Evolutionary conservation across 1,140 invertebrate genomes (phyloP), one percentile per base, ranked within the genome.

Genomic region (Stratiolaelaps scimitus): DNA sequence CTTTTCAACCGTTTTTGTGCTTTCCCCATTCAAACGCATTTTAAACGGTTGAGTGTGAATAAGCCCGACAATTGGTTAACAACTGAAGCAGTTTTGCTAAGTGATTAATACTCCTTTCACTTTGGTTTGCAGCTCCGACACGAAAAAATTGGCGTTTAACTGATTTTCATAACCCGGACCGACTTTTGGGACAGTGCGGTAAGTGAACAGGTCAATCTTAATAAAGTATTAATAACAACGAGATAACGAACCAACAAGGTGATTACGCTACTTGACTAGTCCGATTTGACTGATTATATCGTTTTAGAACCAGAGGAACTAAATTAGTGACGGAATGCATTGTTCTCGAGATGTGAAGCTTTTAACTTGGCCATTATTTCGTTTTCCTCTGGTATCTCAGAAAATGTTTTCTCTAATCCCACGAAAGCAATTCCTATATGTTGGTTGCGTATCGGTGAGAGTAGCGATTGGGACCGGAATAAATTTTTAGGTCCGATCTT

Each of bases 151-250:
- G 53, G 53, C 26, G 17, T 34, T n/a, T 10, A 60, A 60, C 53
- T 15, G 34, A 40, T 40, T 40, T 40, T 40, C 4, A 60, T 60
- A 26, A 29, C 26, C 53, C 53, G 53, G 53, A 60, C 23, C 23
- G 53, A 60, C 10, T 60, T 60, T 60, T 60, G 53, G 53, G 53
- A 60, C 53, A 60, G 53, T 60, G 53, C 53, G 53, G 53, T 60
- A 26, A 26, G 53, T 60, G 34, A 29, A 34, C n/a, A 20, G 1
- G 17, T 60, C 17, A 1, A 5, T 5, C 15, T n/a, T n/a, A n/a
- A n/a, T n/a, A n/a, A n/a, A n/a, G n/a, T n/a, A n/a, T n/a, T n/a
- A n/a, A n/a, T n/a, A n/a, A 60, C 2, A 19, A 17, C 20, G 2
- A 10, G 15, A 60, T 23, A 29, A 19, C 23, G 2, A 15, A 5